Evolutionary conservation across 2,797 vertebrate species (phyloP).

Genomic region (Myotis pilosus): DNA sequence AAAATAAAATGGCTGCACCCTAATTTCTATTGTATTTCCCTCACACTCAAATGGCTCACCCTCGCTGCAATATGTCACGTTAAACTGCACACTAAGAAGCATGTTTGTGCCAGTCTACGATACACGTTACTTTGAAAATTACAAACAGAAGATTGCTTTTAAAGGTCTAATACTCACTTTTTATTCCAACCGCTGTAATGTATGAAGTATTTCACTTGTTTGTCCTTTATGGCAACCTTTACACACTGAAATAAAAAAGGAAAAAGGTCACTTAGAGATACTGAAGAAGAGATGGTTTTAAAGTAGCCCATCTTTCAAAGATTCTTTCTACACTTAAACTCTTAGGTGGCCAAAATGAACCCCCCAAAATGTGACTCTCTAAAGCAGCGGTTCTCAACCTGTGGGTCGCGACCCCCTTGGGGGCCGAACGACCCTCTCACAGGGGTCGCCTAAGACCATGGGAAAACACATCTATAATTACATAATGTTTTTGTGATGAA

Average conservation of each 20-base stretch:
- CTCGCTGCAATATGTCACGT: not conserved
- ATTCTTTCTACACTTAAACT: not conserved
- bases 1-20: not conserved
- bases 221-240: slow-evolving; percentile 99
- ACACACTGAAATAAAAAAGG: slow-evolving; percentile 91
- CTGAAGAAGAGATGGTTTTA: not conserved
- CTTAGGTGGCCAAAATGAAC: not conserved
- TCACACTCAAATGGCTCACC: not conserved
- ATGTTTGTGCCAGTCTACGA: not conserved
- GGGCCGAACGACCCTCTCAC: no score
- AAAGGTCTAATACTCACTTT: slow-evolving; percentile 90
- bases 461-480: no score
- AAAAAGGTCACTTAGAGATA: slow-evolving; percentile 56
- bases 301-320: not conserved
- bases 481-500: no score
- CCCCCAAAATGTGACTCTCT: not conserved
- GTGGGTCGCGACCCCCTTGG: no score
- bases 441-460: no score
- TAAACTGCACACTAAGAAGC: not conserved
- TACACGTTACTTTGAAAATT: not conserved
- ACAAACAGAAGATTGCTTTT: slow-evolving; percentile 26
- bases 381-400: no score
- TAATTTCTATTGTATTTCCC: not conserved
- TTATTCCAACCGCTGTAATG: slow-evolving; percentile 99
- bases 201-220: slow-evolving; percentile 99